Evolutionary conservation across 1,140 invertebrate species (phyloP).

Genomic region (Drosophila virilis): DNA sequence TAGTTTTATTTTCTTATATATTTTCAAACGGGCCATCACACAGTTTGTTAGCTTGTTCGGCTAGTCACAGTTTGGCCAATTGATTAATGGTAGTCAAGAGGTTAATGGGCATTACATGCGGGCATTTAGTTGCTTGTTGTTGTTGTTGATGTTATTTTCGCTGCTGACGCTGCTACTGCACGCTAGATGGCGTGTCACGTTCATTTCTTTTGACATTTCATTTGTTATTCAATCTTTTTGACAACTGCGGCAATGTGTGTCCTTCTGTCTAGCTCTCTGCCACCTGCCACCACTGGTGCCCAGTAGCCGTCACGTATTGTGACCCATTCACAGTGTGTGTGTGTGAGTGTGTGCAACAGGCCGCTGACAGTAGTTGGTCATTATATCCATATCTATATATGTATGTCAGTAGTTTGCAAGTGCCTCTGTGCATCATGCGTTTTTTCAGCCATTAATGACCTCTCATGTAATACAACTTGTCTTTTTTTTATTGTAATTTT

Average conservation of each 20-base stretch:
- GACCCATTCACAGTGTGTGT: not conserved
- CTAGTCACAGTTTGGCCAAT: constrained; percentile 36
- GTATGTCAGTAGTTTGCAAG: constrained; percentile 4
- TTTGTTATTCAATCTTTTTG: constrained; percentile 61
- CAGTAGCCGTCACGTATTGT: not conserved
- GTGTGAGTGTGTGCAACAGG: constrained; percentile 14
- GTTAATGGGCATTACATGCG: constrained; percentile 73
- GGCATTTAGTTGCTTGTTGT: constrained; percentile 27
- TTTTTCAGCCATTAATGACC: not conserved
- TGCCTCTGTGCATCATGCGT: constrained; percentile 8
- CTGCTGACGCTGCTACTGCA: constrained; percentile 39
- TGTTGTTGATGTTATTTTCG: not conserved
- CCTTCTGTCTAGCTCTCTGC: not conserved
- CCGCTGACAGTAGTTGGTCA: constrained; percentile 24
- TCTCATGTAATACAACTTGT: constrained; percentile 1
- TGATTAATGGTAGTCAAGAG: constrained; percentile 74
- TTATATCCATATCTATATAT: not conserved
- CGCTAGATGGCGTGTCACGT: constrained; percentile 67
- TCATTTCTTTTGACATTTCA: constrained; percentile 46
- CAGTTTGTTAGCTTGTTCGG: constrained; percentile 17
- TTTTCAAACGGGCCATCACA: too few species aligned
- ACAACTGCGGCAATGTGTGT: constrained; percentile 53
- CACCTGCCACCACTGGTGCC: not conserved
- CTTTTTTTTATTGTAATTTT: too few species aligned
- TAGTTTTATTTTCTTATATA: constrained; percentile 10